Percentiles rank a stretch among this genome's conserved stretches.
These are phyloP conservation scores for Tympanuchus pallidicinctus DNA, from an alignment of 2,113 vertebrate species.

Conservation along the genomic window DNA sequence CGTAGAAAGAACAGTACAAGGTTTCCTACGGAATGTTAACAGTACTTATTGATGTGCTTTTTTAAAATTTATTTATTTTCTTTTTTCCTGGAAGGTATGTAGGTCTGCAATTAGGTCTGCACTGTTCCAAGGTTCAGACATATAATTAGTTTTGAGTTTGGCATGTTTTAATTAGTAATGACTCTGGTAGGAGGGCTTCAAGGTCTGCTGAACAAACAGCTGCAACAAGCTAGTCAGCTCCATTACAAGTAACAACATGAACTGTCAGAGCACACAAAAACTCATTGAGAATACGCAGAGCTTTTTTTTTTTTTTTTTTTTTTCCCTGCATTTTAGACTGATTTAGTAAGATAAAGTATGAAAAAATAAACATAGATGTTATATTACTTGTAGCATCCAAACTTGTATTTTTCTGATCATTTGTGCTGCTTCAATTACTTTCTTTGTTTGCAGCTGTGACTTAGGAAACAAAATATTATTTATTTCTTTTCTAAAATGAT, in stretches of 20 bases:
- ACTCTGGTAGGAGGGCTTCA: background rate
- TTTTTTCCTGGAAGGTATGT: background rate
- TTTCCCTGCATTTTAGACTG: background rate
- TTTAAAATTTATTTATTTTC: background rate
- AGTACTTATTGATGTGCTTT: background rate
- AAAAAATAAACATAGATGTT: background rate
- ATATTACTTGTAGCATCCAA: background rate
- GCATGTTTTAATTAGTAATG: constrained; percentile 61
- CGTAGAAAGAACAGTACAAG: background rate
- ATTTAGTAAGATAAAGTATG: background rate
- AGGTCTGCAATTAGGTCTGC: background rate
- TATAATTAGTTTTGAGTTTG: constrained; percentile 40
- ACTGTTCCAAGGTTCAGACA: constrained; percentile 18
- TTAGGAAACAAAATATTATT: background rate
- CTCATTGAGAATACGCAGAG: background rate
- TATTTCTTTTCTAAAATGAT: background rate
- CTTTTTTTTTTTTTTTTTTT: background rate
- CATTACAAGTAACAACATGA: background rate
- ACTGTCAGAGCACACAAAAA: constrained; percentile 23
- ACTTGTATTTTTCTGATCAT: background rate
- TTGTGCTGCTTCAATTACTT: background rate
- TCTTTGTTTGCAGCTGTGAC: background rate
- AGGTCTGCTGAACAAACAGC: constrained; percentile 25
- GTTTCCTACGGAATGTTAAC: background rate
- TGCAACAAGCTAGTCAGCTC: background rate